Conservation (phyloP, 2,113 vertebrate genomes). For the Tragulus kanchil region DNA sequence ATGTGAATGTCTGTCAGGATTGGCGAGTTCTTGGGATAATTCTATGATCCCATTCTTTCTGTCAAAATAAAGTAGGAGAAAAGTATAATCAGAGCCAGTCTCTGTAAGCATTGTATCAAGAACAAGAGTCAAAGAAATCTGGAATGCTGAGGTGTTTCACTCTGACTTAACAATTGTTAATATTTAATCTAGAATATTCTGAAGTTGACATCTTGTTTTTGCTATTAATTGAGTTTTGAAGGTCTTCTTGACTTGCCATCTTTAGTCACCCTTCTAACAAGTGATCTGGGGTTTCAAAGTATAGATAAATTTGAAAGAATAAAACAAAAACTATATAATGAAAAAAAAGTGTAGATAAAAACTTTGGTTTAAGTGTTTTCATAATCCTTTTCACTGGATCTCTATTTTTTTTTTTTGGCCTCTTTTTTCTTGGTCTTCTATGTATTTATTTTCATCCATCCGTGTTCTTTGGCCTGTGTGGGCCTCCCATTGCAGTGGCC, state of each 20-base stretch:
- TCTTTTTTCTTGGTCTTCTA: no score
- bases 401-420: not conserved
- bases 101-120: not conserved
- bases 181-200: conserved; percentile 23
- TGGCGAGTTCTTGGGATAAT: conserved; percentile 8
- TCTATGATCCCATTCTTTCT: conserved; percentile 30
- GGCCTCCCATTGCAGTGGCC: no score
- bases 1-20: not conserved
- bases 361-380: conserved; percentile 14
- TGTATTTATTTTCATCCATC: no score
- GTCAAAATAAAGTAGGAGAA: conserved; percentile 40
- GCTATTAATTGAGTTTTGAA: conserved; percentile 1
- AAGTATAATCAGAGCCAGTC: not conserved
- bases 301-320: not conserved
- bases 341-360: not conserved
- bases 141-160: not conserved
- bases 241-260: not conserved
- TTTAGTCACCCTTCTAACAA: not conserved
- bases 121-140: not conserved
- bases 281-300: not conserved
- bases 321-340: no score
- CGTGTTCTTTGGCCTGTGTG: no score
- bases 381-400: not conserved
- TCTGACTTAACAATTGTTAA: not conserved
- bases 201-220: not conserved